Evolutionary conservation across 2,888 invertebrate genomes (phyloP).

Genomic region (Nomada goodeniana): DNA sequence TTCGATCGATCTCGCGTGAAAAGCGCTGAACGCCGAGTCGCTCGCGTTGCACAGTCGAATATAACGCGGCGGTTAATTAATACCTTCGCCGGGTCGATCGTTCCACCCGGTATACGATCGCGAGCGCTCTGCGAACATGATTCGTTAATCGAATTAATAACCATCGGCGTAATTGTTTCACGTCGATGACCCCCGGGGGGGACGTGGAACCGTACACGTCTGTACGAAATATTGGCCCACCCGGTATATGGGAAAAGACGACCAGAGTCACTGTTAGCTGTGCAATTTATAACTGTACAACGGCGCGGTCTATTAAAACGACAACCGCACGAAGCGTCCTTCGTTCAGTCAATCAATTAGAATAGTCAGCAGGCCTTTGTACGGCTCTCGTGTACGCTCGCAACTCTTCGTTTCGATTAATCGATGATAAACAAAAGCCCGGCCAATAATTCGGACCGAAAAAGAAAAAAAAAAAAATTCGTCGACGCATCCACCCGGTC

Average conservation of each 20-base stretch:
- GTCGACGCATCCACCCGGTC: too few relatives aligned
- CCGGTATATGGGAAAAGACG: slow-evolving; percentile 1
- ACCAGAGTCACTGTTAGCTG: slow-evolving; percentile 8
- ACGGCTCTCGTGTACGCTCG: not conserved
- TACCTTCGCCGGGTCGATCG: not conserved
- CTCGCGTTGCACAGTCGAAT: not conserved
- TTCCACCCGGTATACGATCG: not conserved
- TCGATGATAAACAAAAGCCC: slow-evolving; percentile 25
- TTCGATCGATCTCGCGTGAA: too few relatives aligned
- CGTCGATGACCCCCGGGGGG: not conserved
- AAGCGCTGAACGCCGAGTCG: not conserved
- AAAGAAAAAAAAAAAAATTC: not conserved
- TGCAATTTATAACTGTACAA: slow-evolving; percentile 42
- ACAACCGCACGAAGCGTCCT: slow-evolving; percentile 28
- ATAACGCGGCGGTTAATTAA: not conserved
- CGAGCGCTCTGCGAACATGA: too few relatives aligned
- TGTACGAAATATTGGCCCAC: not conserved
- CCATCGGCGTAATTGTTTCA: too few relatives aligned
- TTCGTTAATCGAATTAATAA: too few relatives aligned
- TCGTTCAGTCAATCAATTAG: slow-evolving; percentile 36
- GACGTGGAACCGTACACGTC: not conserved
- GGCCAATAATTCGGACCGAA: slow-evolving; percentile 2
- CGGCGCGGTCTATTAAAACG: slow-evolving; percentile 35
- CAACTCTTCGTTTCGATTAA: slow-evolving; percentile 21
- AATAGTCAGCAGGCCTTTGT: slow-evolving; percentile 29